These are phyloP conservation scores for Pachypanchax playfairii DNA, from an alignment of 2,113 vertebrate species.

Conservation along the genomic window DNA sequence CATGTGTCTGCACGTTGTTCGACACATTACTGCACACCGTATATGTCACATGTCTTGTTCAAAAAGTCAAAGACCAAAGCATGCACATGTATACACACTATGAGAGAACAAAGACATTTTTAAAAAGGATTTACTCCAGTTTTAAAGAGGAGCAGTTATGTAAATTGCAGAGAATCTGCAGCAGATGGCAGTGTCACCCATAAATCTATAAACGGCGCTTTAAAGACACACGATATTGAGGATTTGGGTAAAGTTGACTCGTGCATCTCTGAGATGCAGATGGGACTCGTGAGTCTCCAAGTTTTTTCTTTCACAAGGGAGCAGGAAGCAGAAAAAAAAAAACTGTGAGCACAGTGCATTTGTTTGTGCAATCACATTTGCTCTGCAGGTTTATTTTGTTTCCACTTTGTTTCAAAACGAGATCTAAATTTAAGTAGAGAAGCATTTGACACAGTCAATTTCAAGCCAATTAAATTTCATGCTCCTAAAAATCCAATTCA, in stretches of 20 bases:
- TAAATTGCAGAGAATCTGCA: constrained; percentile 36
- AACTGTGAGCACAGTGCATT: constrained; percentile 6
- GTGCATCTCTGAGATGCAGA: constrained; percentile 59
- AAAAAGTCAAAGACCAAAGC: constrained; percentile 21
- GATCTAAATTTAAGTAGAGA: not conserved
- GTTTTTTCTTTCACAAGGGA: constrained; percentile 42
- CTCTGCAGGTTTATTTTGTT: not conserved
- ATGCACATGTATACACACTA: not conserved
- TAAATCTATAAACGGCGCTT: constrained; percentile 6
- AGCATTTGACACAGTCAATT: constrained; percentile 1
- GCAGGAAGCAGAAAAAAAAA: constrained; percentile 19
- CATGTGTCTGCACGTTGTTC: constrained; percentile 22
- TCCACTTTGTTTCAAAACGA: constrained; percentile 1
- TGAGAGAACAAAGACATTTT: constrained; percentile 6
- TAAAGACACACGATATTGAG: constrained; percentile 37
- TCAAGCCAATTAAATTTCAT: constrained; percentile 18
- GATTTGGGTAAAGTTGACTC: constrained; percentile 58
- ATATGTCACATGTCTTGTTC: constrained; percentile 1
- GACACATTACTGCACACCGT: not conserved
- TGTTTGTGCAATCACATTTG: constrained; percentile 17
- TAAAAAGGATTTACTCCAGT: not conserved
- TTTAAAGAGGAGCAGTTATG: constrained; percentile 19
- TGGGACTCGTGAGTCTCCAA: constrained; percentile 58
- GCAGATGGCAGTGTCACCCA: constrained; percentile 72
- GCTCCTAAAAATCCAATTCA: constrained; percentile 8